Evolutionary conservation across 2,113 vertebrate species (phyloP), one percentile per base, ranked within the genome.

Genomic region (Pseudorectes ferrugineus): DNA sequence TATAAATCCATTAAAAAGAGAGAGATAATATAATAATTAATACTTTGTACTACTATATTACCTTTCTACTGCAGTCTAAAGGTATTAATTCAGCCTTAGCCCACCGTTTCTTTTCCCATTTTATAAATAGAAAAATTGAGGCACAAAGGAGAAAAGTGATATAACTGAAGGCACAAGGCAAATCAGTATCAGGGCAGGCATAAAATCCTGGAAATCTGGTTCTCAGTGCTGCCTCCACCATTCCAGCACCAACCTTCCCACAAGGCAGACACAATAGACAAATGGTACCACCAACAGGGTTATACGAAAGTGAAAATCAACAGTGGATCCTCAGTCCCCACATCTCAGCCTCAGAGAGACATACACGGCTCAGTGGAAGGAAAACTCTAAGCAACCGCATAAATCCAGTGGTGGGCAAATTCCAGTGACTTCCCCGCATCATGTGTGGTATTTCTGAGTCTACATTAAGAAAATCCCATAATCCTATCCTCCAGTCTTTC

Each of bases 21-120:
- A 91, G 72, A 87, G 36, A 94, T 93, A 94, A 94, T 95, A 71
- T 68, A 96, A 88, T 94, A 95, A 97, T 96, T 96, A 96, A 93
- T 93, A 90, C 85, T 85, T 88, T 93, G 82, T 96, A 86, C 85
- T 88, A 43, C 67, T 71, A 12, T 90, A 94, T 94, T 96, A 95
- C 93, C 88, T 94, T 96, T 83, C 76, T 63, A 18, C 57, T 81
- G 55, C 79, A 83, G 75, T 95, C 40, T 91, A 84, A 92, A 92
- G 49, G 73, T 92, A 88, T 93, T 95, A 96, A 96, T 84, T 93
- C 88, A 86, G 57, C 68, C 52, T 72, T 80, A 88, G 75, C 45
- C 33, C 29, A 59, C 20, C 12, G 4, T 86, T 97, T 91, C 76
- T 91, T 76, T 84, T 92, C n/a, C 40, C 14, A 48, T 94, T 90